Evolutionary conservation across 2,113 vertebrate species (phyloP), one percentile per base, ranked within the genome.

Genomic region (Carassius auratus): DNA sequence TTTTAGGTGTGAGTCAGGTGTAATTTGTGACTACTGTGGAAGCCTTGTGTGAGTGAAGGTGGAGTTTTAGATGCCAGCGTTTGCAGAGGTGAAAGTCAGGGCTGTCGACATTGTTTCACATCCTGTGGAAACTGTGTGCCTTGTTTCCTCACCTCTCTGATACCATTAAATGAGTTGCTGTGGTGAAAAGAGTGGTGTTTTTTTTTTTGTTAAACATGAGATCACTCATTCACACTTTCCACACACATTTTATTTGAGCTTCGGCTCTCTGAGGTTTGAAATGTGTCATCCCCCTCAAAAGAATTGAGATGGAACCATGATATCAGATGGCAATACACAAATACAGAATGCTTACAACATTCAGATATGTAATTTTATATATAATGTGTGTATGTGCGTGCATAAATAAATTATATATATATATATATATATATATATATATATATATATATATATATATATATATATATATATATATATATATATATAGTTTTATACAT

Each of bases 21-120:
- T 81, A 75, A 80, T 66, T 69, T 85, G 68, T 69, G 81, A 26
- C 42, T 50, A 75, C 38, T 15, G 38, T 73, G 74, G 36, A 73
- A 83, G 26, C 13, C 7, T 26, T 61, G 74, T 77, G 85, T 83
- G 61, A 86, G 48, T 57, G 76, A 48, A 84, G 59, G 33, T 45
- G 38, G 80, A 68, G 64, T 23, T 23, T 77, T 42, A 68, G 86
- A 57, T 62, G 83, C 21, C 48, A 80, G 76, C 68, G 62, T 68
- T 81, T 50, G 61, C n/a, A 23, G 48, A 81, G 73, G 76, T 48
- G 83, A 85, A 87, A 76, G 57, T 81, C 77, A 84, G 23, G 33
- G 69, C 33, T 76, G 69, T 81, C 36, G 33, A 48, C 59, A 77
- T 85, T 71, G 78, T 68, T 81, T 74, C 61, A 42, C 75, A 78